phyloP scores from a whole-genome alignment of 1,140 invertebrate genomes.

The Bombus polaris region DNA sequence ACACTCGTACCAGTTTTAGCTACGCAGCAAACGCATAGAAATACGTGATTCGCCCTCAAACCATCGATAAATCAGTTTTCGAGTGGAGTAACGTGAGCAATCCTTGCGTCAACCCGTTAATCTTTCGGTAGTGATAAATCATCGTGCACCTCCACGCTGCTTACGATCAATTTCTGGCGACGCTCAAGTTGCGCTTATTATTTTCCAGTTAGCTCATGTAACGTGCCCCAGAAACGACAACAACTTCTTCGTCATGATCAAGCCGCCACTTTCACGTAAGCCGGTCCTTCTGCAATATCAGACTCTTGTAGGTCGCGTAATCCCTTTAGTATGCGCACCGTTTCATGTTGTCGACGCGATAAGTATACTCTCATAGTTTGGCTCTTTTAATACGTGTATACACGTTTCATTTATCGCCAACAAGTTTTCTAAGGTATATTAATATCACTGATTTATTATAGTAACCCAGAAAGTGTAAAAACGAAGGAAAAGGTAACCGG shows the following conservation, averaged over 20 bases:
- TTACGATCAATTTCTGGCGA: slow-evolving; percentile 39
- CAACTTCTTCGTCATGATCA: slow-evolving; percentile 42
- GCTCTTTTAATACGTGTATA: neutral
- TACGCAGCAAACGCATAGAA: neutral
- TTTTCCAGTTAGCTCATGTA: slow-evolving; percentile 1
- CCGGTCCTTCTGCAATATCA: slow-evolving; percentile 38
- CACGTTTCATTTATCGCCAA: neutral
- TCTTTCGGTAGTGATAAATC: slow-evolving; percentile 26
- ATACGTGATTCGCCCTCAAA: neutral
- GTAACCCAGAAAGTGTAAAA: neutral
- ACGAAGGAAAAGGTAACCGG: neutral
- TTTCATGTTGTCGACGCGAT: slow-evolving; percentile 13
- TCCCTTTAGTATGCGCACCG: slow-evolving; percentile 3
- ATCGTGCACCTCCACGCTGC: neutral
- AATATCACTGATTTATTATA: neutral
- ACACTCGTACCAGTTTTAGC: neutral
- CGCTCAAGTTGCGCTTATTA: slow-evolving; percentile 34
- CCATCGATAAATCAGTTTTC: slow-evolving; percentile 34
- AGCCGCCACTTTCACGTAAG: neutral
- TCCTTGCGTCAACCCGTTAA: slow-evolving; percentile 16
- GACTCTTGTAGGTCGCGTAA: slow-evolving; percentile 25
- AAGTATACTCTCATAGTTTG: slow-evolving; percentile 3
- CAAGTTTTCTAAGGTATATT: neutral
- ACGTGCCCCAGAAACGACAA: slow-evolving; percentile 29
- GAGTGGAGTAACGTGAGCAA: slow-evolving; percentile 17